These are phyloP conservation scores for Eupsilia transversa DNA, from an alignment of 2,888 invertebrate genomes.

Conservation along the genomic window DNA sequence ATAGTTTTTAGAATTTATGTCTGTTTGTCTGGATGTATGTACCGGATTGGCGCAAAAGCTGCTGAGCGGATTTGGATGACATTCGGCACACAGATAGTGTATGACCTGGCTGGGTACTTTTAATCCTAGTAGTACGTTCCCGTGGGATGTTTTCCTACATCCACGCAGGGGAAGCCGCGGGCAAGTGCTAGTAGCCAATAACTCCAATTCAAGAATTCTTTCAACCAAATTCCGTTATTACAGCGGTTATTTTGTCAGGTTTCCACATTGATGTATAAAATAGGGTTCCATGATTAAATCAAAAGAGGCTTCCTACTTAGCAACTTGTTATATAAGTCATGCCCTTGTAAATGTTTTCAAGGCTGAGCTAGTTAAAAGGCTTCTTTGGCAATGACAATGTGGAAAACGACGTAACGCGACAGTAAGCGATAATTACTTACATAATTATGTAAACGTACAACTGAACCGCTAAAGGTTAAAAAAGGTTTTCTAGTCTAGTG, in stretches of 20 bases:
- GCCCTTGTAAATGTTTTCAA: slow-evolving; percentile 27
- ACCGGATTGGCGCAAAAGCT: no score
- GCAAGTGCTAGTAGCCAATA: not conserved
- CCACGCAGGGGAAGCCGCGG: no score
- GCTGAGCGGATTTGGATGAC: no score
- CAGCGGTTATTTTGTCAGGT: slow-evolving; percentile 1
- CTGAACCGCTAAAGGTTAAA: not conserved
- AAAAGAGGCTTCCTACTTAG: slow-evolving; percentile 11
- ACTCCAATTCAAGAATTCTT: not conserved
- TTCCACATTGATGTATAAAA: no score
- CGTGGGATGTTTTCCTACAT: no score
- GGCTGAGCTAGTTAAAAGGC: slow-evolving; percentile 34
- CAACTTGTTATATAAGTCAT: slow-evolving; percentile 1
- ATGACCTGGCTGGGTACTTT: no score
- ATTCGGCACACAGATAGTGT: no score
- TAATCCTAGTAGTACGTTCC: no score
- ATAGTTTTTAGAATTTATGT: no score
- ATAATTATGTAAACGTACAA: not conserved
- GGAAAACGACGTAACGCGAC: not conserved
- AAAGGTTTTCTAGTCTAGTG: no score
- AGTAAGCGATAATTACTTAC: slow-evolving; percentile 1
- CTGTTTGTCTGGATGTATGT: no score
- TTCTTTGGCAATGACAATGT: slow-evolving; percentile 39
- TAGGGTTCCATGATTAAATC: slow-evolving; percentile 21
- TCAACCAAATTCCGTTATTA: not conserved